A percentile compares a stretch with the other conserved stretches of the same genome.
These are phyloP conservation scores for Macrosoma leucophasiata DNA, from an alignment of 2,888 invertebrate genomes.

Conservation along the genomic window DNA sequence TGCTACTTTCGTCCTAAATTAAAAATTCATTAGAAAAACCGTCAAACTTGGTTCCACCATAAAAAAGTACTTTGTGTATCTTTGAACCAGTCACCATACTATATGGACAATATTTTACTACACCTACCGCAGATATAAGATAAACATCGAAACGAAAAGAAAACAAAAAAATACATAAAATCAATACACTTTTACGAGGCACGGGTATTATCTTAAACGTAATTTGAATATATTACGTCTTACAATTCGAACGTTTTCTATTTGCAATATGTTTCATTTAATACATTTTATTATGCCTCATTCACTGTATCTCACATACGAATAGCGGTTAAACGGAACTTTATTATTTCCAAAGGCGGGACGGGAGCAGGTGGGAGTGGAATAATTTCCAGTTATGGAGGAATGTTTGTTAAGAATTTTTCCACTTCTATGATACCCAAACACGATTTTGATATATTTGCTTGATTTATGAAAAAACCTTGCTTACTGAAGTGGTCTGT, in stretches of 20 bases:
- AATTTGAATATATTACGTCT: slow-evolving; percentile 14
- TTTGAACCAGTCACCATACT: too few relatives aligned
- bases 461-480: too few relatives aligned
- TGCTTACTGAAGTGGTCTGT: too few relatives aligned
- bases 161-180: too few relatives aligned
- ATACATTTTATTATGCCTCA: slow-evolving; percentile 67
- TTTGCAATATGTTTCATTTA: slow-evolving; percentile 66
- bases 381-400: slow-evolving; percentile 62
- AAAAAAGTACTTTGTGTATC: too few relatives aligned
- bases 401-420: slow-evolving; percentile 44
- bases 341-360: slow-evolving; percentile 66
- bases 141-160: too few relatives aligned
- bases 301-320: slow-evolving; percentile 70
- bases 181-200: slow-evolving; percentile 19
- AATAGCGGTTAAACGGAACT: slow-evolving; percentile 69
- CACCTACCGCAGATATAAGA: slow-evolving; percentile 3
- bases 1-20: too few relatives aligned
- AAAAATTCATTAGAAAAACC: too few relatives aligned
- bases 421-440: slow-evolving; percentile 32
- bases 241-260: slow-evolving; percentile 57
- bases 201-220: slow-evolving; percentile 14
- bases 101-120: slow-evolving; percentile 2
- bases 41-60: too few relatives aligned
- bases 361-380: slow-evolving; percentile 55
- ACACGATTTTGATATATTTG: too few relatives aligned